Evolutionary conservation across 2,888 invertebrate genomes (phyloP).

Genomic region (Cenopis cana): DNA sequence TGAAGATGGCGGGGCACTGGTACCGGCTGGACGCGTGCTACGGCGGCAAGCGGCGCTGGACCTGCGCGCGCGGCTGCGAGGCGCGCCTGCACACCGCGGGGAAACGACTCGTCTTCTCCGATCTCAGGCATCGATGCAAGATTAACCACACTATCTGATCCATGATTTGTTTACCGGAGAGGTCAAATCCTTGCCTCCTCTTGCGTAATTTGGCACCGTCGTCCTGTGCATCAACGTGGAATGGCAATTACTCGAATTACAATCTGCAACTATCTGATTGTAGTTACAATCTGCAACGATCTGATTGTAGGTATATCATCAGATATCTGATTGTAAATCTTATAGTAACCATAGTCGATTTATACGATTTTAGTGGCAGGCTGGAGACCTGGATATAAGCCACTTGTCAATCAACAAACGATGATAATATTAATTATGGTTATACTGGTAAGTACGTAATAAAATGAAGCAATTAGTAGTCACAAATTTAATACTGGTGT

Average conservation of each 20-base stretch:
- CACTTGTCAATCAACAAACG: neutral
- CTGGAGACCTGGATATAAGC: neutral
- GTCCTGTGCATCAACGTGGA: too few species aligned
- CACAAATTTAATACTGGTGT: neutral
- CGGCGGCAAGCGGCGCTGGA: conserved; percentile 72
- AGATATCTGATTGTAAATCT: too few species aligned
- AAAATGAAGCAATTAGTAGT: neutral
- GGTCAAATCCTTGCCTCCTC: neutral
- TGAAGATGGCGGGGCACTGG: conserved; percentile 74
- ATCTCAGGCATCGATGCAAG: conserved; percentile 68
- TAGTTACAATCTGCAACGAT: too few species aligned
- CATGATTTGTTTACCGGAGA: neutral
- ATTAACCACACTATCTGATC: conserved; percentile 64
- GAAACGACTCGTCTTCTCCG: conserved; percentile 72
- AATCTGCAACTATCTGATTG: too few species aligned
- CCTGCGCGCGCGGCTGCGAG: conserved; percentile 75
- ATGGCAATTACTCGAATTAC: too few species aligned
- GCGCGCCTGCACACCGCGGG: conserved; percentile 76
- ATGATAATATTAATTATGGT: neutral
- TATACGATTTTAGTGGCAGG: neutral
- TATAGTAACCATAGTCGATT: too few species aligned
- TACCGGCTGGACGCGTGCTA: conserved; percentile 73
- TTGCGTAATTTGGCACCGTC: too few species aligned
- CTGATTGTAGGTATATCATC: too few species aligned
- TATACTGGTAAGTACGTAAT: neutral